Percentiles rank a stretch among this genome's conserved stretches.
Conservation (phyloP, 2,797 vertebrate species). For the Dermochelys coriacea region DNA sequence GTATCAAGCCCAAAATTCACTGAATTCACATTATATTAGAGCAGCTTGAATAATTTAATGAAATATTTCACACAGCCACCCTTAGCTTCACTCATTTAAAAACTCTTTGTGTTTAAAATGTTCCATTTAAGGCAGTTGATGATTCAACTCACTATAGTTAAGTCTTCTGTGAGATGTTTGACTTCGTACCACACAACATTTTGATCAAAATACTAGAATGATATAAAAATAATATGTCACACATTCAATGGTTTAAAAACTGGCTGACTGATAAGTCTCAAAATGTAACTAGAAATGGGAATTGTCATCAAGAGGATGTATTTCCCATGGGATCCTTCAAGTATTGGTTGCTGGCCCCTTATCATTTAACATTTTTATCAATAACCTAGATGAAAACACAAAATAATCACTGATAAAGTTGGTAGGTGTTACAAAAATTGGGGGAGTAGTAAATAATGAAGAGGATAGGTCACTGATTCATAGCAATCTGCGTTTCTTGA, state of each 20-base stretch:
- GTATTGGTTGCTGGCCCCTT: background rate
- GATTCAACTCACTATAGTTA: constrained; percentile 2
- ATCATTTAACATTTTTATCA: background rate
- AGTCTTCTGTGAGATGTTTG: background rate
- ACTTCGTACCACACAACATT: background rate
- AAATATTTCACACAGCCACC: constrained; percentile 19
- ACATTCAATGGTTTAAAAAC: background rate
- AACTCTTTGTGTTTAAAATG: constrained; percentile 19
- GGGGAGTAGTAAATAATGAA: too few species aligned
- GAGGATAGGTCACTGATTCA: too few species aligned
- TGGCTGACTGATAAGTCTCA: background rate
- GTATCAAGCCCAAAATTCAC: background rate
- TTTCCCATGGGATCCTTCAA: background rate
- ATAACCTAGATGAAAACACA: background rate
- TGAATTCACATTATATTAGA: background rate
- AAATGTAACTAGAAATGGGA: background rate
- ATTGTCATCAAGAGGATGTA: background rate
- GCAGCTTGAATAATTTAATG: background rate
- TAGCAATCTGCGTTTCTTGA: too few species aligned
- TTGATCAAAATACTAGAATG: background rate
- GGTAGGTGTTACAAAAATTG: too few species aligned
- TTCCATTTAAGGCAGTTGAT: background rate
- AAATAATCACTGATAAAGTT: background rate
- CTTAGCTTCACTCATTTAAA: background rate
- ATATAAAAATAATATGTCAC: background rate